phyloP scores from a whole-genome alignment of 2,888 invertebrate species.

The Poecilus cupreus region DNA sequence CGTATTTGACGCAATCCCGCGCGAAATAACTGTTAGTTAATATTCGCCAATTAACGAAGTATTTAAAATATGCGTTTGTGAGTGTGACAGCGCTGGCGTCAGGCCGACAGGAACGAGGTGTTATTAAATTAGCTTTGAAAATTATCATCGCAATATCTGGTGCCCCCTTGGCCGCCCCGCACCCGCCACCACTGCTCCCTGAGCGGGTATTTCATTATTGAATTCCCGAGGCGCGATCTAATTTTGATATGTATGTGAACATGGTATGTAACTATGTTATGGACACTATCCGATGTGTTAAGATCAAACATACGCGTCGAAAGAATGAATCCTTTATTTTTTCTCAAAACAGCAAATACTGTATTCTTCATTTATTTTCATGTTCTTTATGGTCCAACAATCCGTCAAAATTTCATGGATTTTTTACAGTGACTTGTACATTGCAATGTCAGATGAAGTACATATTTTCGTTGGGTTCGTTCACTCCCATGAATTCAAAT shows the following conservation, averaged over 20 bases:
- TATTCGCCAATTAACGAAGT: slow-evolving; percentile 25
- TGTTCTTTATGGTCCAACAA: too few species aligned
- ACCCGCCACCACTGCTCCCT: neutral
- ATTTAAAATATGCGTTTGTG: slow-evolving; percentile 26
- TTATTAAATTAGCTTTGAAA: slow-evolving; percentile 35
- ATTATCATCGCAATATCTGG: slow-evolving; percentile 4
- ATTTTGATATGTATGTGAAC: neutral
- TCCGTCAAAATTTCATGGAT: too few species aligned
- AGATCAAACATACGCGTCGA: too few species aligned
- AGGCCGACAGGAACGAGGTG: neutral
- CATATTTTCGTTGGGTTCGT: too few species aligned
- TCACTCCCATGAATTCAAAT: too few species aligned
- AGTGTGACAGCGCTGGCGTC: neutral
- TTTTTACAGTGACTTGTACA: too few species aligned
- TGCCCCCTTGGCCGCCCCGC: neutral
- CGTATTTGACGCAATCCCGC: neutral
- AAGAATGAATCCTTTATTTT: too few species aligned
- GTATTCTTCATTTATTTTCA: too few species aligned
- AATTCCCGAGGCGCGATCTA: neutral
- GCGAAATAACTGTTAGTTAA: neutral
- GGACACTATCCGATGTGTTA: too few species aligned
- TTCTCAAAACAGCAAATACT: too few species aligned
- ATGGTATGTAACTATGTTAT: too few species aligned
- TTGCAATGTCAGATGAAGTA: too few species aligned
- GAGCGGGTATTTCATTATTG: slow-evolving; percentile 11